A percentile compares a stretch with the other conserved stretches of the same genome.
These are phyloP conservation scores for Merops nubicus DNA, from an alignment of 2,113 vertebrate genomes.

Conservation along the genomic window DNA sequence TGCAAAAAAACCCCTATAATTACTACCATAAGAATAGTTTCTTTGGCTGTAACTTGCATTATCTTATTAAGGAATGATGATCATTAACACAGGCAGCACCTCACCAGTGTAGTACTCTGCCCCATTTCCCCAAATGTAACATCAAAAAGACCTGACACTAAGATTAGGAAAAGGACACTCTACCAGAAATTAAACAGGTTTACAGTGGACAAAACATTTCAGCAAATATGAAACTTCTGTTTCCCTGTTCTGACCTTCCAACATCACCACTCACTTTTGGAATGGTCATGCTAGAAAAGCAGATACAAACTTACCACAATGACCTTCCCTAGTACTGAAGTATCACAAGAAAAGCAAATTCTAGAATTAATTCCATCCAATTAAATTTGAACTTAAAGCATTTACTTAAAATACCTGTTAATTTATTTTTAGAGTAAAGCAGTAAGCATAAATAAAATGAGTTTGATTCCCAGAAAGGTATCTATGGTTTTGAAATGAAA, in stretches of 20 bases:
- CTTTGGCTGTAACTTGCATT: background rate
- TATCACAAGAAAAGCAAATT: background rate
- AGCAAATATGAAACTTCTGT: background rate
- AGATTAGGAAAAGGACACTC: background rate
- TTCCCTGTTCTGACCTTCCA: background rate
- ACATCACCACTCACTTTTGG: background rate
- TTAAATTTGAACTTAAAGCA: background rate
- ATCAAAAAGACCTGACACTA: background rate
- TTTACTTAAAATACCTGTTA: background rate
- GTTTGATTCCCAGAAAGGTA: background rate
- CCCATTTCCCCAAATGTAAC: background rate
- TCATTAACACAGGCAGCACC: background rate
- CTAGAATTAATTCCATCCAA: background rate
- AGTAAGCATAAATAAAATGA: background rate
- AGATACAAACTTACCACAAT: background rate
- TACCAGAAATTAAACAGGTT: background rate
- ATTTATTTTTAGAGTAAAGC: background rate
- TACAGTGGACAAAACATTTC: background rate
- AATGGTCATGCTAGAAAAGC: background rate
- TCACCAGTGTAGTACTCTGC: background rate
- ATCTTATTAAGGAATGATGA: background rate
- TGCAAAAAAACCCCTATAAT: background rate
- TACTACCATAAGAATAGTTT: background rate
- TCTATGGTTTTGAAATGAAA: background rate
- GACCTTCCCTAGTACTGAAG: background rate